phyloP scores from a whole-genome alignment of 2,888 invertebrate genomes.

The Artemia sp. region DNA sequence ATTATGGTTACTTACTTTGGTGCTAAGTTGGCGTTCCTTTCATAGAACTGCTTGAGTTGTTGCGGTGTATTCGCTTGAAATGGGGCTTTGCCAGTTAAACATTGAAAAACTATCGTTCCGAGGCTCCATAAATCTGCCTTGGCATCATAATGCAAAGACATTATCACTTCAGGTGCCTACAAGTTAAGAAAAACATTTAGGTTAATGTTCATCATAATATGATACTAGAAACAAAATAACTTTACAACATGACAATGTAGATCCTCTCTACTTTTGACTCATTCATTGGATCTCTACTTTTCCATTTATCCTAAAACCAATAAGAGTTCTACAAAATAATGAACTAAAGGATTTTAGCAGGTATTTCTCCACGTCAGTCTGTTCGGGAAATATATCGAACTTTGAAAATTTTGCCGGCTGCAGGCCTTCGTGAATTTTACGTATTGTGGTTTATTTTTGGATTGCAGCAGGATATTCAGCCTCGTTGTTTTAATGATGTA shows the following conservation, averaged over 20 bases:
- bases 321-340: too few relatives aligned
- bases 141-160: constrained; percentile 95
- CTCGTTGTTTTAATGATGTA: too few relatives aligned
- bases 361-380: too few relatives aligned
- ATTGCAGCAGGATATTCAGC: too few relatives aligned
- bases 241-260: background rate
- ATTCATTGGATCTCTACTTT: too few relatives aligned
- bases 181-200: constrained; percentile 25
- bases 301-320: too few relatives aligned
- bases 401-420: too few relatives aligned
- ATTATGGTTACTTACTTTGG: constrained; percentile 51
- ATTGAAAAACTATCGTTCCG: constrained; percentile 96
- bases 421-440: too few relatives aligned
- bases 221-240: background rate
- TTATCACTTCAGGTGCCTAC: constrained; percentile 94
- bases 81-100: constrained; percentile 94
- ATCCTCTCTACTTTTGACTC: constrained; percentile 16
- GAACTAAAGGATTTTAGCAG: too few relatives aligned
- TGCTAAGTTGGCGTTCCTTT: constrained; percentile 73
- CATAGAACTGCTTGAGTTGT: constrained; percentile 88
- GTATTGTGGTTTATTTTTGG: too few relatives aligned
- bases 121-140: constrained; percentile 99
- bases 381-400: too few relatives aligned
- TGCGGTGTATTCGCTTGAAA: constrained; percentile 96
- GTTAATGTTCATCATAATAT: background rate